Percentiles rank a stretch among this genome's conserved stretches.
Evolutionary conservation across 1,140 invertebrate species (phyloP).

Genomic region (Eciton burchellii): DNA sequence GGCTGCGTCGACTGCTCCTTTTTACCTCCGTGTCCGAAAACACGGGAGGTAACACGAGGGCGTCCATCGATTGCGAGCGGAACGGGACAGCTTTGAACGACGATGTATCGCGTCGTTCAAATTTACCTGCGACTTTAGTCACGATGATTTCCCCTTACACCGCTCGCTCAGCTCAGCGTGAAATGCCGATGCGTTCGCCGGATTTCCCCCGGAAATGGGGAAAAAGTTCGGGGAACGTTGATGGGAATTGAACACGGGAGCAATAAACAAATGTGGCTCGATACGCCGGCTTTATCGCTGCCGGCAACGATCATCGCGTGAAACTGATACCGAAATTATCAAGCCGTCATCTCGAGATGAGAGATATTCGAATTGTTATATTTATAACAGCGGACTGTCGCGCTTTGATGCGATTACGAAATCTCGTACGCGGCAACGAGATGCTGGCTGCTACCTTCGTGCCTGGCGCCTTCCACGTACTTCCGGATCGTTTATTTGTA

Average conservation of each 20-base stretch:
- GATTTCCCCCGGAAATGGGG: too few relatives aligned
- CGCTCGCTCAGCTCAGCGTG: not conserved
- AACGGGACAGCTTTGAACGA: not conserved
- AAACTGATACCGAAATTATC: not conserved
- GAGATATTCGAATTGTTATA: too few relatives aligned
- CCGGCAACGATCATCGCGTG: too few relatives aligned
- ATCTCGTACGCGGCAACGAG: too few relatives aligned
- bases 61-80: conserved; percentile 33
- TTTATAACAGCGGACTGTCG: too few relatives aligned
- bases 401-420: too few relatives aligned
- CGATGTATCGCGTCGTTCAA: not conserved
- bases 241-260: too few relatives aligned
- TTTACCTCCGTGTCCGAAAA: conserved; percentile 30
- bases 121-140: not conserved
- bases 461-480: too few relatives aligned
- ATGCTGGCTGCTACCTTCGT: not conserved
- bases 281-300: too few relatives aligned
- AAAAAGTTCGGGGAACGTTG: too few relatives aligned
- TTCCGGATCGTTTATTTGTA: not conserved
- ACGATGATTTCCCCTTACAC: not conserved
- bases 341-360: not conserved
- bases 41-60: conserved; percentile 26
- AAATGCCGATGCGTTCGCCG: too few relatives aligned
- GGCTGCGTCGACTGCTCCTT: conserved; percentile 48
- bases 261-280: too few relatives aligned